Base-by-base conservation (phyloP, 2,797 vertebrate species). In the Neoniphon sammara region DNA sequence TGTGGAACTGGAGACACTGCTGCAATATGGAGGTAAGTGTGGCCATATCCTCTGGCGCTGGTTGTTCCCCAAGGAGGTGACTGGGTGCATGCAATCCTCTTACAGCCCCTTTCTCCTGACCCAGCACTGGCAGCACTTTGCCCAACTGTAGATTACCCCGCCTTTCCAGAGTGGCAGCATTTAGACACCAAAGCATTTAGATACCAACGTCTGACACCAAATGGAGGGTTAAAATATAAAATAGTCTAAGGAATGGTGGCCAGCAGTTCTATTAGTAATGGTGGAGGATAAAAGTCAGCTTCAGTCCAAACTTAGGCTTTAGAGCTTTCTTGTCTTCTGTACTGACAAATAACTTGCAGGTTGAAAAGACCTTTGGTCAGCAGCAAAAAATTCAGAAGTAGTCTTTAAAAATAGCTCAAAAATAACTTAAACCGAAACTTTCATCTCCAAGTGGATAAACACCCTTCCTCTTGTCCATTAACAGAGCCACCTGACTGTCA, bases 381-480 rank as follows among this genome's bases (percentile, higher is more conserved):
- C 12, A 63, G 65, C 46, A 72, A 49, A 65, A 27, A 67, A 54
- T 60, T 61, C 36, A 39, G 66, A 76, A 78, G 84, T 66, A 74
- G 42, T 64, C 36, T 50, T 67, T 59, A 12, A 67, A 85, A 69
- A 57, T 27, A 75, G 56, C 27, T 74, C 14, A 39, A 70, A 81
- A 88, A 80, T 74, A 78, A 74, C 49, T 77, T 54, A 20, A 70
- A 70, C 67, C 4, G 27, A 75, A 68, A 63, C 75, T 18, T 63
- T 56, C 70, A 68, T 82, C 69, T 77, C n/a, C 2, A 11, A 65
- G 62, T 46, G 57, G 52, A 78, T 59, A 67, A 63, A 60, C n/a
- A 47, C 21, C 11, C 27, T 6, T 47, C 64, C 61, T 69, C 18
- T 50, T 47, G 57, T 46, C 18, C 17, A 8, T 27, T 56, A 57